Conservation (phyloP, 2,113 vertebrate genomes). For the Otocyon megalotis region DNA sequence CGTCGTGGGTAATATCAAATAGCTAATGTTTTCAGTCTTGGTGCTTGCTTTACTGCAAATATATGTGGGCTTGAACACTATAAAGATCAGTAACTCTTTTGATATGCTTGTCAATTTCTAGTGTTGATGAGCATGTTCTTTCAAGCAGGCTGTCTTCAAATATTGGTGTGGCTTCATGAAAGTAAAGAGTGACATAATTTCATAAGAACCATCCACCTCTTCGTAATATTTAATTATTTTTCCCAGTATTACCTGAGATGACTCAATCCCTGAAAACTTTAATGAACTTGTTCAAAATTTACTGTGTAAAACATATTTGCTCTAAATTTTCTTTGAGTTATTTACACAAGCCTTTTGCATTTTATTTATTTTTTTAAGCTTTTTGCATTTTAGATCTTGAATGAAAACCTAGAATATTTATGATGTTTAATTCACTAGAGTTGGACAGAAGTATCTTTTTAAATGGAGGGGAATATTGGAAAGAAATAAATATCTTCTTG, state of each 20-base stretch:
- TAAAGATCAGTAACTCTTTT: slow-evolving; percentile 61
- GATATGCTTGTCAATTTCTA: slow-evolving; percentile 62
- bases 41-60: slow-evolving; percentile 17
- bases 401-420: slow-evolving; percentile 63
- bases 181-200: slow-evolving; percentile 24
- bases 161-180: background rate
- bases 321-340: slow-evolving; percentile 71
- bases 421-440: slow-evolving; percentile 60
- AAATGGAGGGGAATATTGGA: slow-evolving; percentile 62
- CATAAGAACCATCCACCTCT: background rate
- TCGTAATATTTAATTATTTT: slow-evolving; percentile 43
- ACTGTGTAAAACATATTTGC: slow-evolving; percentile 62
- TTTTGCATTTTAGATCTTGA: slow-evolving; percentile 54
- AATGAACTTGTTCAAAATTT: slow-evolving; percentile 63
- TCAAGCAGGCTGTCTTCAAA: slow-evolving; percentile 31
- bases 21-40: slow-evolving; percentile 46
- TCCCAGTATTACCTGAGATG: background rate
- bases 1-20: slow-evolving; percentile 44
- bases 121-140: slow-evolving; percentile 60
- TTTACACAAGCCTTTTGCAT: slow-evolving; percentile 55
- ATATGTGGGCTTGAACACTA: background rate
- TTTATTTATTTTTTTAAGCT: slow-evolving; percentile 45
- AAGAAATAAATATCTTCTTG: slow-evolving; percentile 67
- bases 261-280: slow-evolving; percentile 29
- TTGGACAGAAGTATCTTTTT: slow-evolving; percentile 53